A percentile compares a stretch with the other conserved stretches of the same genome.
These are phyloP conservation scores for Mus pahari DNA, from an alignment of 2,113 vertebrate species.

Conservation along the genomic window DNA sequence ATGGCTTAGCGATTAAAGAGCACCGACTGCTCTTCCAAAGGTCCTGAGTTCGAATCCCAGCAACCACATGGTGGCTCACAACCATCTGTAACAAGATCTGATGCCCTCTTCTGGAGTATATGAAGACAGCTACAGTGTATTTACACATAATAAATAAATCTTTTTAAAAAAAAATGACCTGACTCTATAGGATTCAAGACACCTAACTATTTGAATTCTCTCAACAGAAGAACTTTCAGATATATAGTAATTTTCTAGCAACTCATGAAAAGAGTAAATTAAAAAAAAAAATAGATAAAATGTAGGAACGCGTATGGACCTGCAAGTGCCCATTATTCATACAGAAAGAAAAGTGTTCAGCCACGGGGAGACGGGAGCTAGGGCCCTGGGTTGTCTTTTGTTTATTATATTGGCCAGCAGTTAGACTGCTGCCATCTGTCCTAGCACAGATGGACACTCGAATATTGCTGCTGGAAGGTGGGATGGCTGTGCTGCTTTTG, in stretches of 20 bases:
- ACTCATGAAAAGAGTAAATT: constrained; percentile 10
- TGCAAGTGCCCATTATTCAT: background rate
- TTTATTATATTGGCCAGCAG: background rate
- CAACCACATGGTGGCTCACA: too few relatives aligned
- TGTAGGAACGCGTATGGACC: background rate
- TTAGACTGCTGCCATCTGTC: background rate
- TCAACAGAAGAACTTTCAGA: background rate
- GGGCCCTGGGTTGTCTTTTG: background rate
- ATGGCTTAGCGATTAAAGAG: too few relatives aligned
- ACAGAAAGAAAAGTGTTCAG: background rate
- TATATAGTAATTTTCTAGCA: background rate
- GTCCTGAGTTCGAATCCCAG: too few relatives aligned
- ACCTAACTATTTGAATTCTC: background rate
- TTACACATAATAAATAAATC: too few relatives aligned
- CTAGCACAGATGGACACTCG: background rate
- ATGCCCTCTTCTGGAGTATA: too few relatives aligned
- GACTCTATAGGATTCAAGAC: background rate
- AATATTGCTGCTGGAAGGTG: background rate
- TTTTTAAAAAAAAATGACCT: constrained; percentile 12
- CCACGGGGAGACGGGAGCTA: background rate
- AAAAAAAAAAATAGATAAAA: background rate
- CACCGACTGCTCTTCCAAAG: too few relatives aligned
- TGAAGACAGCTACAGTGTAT: too few relatives aligned
- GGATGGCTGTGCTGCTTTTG: background rate
- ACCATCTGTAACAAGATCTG: too few relatives aligned